A percentile compares a stretch with the other conserved stretches of the same genome.
phyloP scores from a whole-genome alignment of 2,113 vertebrate species.

The Trogon surrucura region DNA sequence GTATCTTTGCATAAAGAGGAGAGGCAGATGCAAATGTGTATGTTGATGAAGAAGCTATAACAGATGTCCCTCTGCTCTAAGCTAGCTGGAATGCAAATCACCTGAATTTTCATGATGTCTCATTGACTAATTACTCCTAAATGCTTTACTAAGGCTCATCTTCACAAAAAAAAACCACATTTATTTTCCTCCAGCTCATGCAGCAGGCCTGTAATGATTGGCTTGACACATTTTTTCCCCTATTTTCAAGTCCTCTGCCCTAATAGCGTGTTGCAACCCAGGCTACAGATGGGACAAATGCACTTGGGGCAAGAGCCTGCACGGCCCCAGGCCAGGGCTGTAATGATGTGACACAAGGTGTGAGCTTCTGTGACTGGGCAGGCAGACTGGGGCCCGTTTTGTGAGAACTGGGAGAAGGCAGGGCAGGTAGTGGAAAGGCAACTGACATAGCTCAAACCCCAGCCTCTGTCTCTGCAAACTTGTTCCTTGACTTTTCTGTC shows the following conservation, averaged over 20 bases:
- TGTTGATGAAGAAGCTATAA: background rate
- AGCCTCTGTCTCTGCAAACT: background rate
- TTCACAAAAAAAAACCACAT: background rate
- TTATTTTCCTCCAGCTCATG: background rate
- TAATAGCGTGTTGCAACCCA: background rate
- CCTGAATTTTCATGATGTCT: background rate
- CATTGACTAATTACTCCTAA: background rate
- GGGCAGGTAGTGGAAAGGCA: background rate
- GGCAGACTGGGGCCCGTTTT: background rate
- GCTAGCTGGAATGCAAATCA: conserved; percentile 30
- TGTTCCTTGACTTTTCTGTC: background rate
- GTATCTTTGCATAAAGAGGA: background rate
- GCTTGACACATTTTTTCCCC: background rate
- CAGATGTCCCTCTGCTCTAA: background rate
- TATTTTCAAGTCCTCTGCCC: background rate
- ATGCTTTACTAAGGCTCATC: background rate
- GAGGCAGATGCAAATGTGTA: background rate
- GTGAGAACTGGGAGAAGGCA: background rate
- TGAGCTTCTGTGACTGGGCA: background rate
- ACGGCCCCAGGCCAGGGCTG: background rate
- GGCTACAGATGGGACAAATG: background rate
- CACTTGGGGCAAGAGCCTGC: background rate
- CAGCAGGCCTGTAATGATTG: background rate
- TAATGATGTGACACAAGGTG: background rate
- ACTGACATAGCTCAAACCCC: background rate